Base-by-base conservation (phyloP, 1,140 invertebrate genomes). In the Cydia splendana region DNA sequence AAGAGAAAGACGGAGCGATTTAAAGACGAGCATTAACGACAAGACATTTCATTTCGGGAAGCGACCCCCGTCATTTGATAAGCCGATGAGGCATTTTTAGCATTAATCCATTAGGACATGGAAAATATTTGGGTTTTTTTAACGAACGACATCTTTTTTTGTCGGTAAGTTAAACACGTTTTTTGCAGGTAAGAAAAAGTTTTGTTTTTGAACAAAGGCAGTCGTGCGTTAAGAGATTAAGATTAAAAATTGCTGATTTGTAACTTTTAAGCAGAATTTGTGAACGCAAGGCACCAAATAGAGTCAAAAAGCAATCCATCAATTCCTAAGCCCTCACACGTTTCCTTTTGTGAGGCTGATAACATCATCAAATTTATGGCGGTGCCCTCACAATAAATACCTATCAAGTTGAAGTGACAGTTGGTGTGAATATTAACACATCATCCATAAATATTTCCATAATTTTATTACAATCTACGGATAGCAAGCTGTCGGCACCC, bases 1-100 rank as follows among this genome's bases (percentile, higher is more conserved):
- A 53, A 77, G 83, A 87, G 78, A 86, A 75, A 79, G 84, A 87
- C 57, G 69, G 78, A 30, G 73, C 38, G 80, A 74, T 80, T 75
- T 82, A 85, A 89, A 81, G 77, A 83, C 76, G 76, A 83, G 84
- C 83, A 84, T 89, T 88, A 90, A 51, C 84, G 79, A 82, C 84
- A 84, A 84, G 87, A 85, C 88, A 87, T 91, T 93, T 92, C 85
- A 93, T 93, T 93, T 91, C 80, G 81, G 86, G 87, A 87, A 79
- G 81, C 84, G 86, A 88, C 87, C 88, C 85, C 88, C 88, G 82
- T 92, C 88, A 91, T 91, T 92, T 91, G 91, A 93, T 93, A 91
- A 93, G 88, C 87, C 84, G 86, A 84, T 85, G 88, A 87, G 87
- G 86, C 83, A 87, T 89, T 93, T 87, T 91, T 87, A 88, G 87